A percentile compares a stretch with the other conserved stretches of the same genome.
Evolutionary conservation across 2,113 vertebrate genomes (phyloP).

Genomic region (Vanacampus margaritifer): DNA sequence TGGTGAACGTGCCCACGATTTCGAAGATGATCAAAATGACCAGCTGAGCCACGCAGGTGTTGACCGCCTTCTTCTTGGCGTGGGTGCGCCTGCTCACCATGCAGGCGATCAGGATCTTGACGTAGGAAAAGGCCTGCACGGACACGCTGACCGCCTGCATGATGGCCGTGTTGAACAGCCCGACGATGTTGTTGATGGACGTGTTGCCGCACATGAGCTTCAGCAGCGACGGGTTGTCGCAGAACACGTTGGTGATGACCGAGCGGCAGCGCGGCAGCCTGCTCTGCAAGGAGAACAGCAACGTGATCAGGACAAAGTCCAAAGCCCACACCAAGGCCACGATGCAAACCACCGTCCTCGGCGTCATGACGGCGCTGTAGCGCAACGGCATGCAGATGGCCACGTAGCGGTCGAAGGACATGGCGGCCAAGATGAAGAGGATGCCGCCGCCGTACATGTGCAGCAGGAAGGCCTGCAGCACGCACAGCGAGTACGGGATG

Average conservation of each 20-base stretch:
- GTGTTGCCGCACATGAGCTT: slow-evolving; percentile 66
- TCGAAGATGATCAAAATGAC: slow-evolving; percentile 68
- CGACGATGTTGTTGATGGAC: slow-evolving; percentile 59
- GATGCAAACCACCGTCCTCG: slow-evolving; percentile 40
- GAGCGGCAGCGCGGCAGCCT: slow-evolving; percentile 58
- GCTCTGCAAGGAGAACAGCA: slow-evolving; percentile 61
- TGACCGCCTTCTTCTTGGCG: slow-evolving; percentile 62
- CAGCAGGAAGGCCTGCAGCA: slow-evolving; percentile 69
- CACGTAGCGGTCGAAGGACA: slow-evolving; percentile 74
- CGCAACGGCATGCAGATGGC: slow-evolving; percentile 71
- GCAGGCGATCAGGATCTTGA: slow-evolving; percentile 67
- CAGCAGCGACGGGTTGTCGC: slow-evolving; percentile 71
- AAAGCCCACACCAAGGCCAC: slow-evolving; percentile 61
- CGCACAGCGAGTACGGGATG: slow-evolving; percentile 63
- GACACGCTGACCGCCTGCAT: slow-evolving; percentile 63
- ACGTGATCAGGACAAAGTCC: slow-evolving; percentile 53
- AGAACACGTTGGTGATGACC: slow-evolving; percentile 63
- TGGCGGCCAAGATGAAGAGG: slow-evolving; percentile 70
- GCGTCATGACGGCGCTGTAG: slow-evolving; percentile 66
- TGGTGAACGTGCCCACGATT: slow-evolving; percentile 60
- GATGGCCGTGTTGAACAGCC: slow-evolving; percentile 61
- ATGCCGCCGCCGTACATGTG: slow-evolving; percentile 71
- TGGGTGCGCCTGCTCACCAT: slow-evolving; percentile 47
- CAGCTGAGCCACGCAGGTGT: slow-evolving; percentile 67
- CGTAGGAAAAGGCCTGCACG: slow-evolving; percentile 63